phyloP scores from a whole-genome alignment of 2,113 vertebrate species.

The Microtus oregoni region DNA sequence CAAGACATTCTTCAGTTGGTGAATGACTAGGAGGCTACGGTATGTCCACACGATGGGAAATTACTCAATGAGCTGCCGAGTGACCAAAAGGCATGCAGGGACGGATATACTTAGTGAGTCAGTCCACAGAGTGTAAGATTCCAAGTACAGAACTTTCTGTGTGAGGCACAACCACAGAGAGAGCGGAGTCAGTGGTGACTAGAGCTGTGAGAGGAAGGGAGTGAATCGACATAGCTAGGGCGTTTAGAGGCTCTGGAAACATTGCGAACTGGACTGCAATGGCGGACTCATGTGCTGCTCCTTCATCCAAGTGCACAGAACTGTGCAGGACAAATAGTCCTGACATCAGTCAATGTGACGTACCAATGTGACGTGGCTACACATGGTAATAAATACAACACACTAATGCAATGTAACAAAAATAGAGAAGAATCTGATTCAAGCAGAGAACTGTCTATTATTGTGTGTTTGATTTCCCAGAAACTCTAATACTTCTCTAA shows the following conservation, averaged over 20 bases:
- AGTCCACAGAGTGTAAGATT: no score
- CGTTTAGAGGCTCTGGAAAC: neutral
- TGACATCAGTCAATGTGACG: neutral
- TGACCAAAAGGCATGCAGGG: neutral
- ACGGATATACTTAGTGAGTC: neutral
- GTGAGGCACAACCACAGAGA: neutral
- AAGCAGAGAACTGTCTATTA: neutral
- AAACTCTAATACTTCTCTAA: conserved; percentile 12
- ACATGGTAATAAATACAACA: neutral
- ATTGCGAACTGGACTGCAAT: neutral
- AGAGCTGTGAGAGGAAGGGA: neutral
- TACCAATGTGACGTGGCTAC: neutral
- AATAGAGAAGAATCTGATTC: neutral
- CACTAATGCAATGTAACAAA: neutral
- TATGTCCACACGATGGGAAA: neutral
- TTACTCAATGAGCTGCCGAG: neutral
- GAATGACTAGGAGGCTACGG: no score
- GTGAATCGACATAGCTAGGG: neutral
- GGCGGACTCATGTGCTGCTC: neutral
- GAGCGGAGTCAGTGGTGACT: neutral
- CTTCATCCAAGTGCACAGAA: neutral
- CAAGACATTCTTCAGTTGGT: neutral
- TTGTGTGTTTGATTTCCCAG: neutral
- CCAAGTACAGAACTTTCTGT: neutral
- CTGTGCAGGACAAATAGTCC: neutral